Conservation (phyloP, 2,888 invertebrate genomes). For the Horisme vitalbata region DNA sequence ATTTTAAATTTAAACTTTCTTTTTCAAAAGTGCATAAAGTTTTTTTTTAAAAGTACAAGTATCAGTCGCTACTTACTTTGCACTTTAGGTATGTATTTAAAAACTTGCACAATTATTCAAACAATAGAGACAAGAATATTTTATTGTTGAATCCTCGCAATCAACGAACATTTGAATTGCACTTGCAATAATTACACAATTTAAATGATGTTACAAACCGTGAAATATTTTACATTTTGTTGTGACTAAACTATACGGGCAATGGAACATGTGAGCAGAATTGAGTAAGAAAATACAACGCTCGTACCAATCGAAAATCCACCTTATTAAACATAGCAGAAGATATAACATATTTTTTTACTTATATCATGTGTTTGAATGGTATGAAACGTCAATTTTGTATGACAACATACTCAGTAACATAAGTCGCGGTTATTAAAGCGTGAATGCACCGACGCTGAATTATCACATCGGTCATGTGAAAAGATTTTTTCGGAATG, state of each 20-base stretch:
- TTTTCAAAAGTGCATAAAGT: too few relatives aligned
- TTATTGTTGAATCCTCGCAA: neutral
- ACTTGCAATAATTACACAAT: slow-evolving; percentile 11
- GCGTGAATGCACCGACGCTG: slow-evolving; percentile 35
- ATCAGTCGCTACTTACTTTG: too few relatives aligned
- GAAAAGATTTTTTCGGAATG: slow-evolving; percentile 54
- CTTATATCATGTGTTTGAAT: slow-evolving; percentile 8
- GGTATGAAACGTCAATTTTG: slow-evolving; percentile 37
- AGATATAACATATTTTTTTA: slow-evolving; percentile 4
- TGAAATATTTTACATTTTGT: slow-evolving; percentile 18
- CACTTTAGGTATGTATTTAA: too few relatives aligned
- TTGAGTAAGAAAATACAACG: slow-evolving; percentile 24
- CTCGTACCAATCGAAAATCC: slow-evolving; percentile 1
- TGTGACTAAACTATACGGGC: slow-evolving; percentile 17
- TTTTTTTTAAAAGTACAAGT: too few relatives aligned
- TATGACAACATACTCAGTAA: slow-evolving; percentile 58
- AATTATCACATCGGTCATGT: slow-evolving; percentile 67
- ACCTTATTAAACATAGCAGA: slow-evolving; percentile 4
- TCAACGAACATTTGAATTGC: slow-evolving; percentile 33
- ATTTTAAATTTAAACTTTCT: slow-evolving; percentile 49
- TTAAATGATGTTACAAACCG: slow-evolving; percentile 16
- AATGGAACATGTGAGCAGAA: slow-evolving; percentile 23
- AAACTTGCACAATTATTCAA: too few relatives aligned
- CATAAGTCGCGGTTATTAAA: slow-evolving; percentile 54
- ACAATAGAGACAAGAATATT: neutral